Evolutionary conservation across 2,888 invertebrate species (phyloP), one percentile per base, ranked within the genome.

Genomic region (Acleris laterana): DNA sequence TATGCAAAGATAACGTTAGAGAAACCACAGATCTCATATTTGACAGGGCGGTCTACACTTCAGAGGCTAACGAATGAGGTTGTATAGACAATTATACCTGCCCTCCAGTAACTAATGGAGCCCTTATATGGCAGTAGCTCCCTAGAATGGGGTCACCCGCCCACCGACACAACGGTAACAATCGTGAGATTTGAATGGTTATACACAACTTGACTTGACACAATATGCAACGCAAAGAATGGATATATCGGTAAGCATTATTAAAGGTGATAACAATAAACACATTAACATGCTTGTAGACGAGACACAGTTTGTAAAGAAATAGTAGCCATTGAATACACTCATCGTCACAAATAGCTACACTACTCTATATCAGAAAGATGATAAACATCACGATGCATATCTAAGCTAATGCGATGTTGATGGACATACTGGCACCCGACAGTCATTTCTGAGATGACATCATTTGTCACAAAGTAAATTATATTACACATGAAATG

Each of bases 81-180:
- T 77, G 76, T 74, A 80, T 70, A 76, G 80, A 77, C 77, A 78
- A 81, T 80, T 80, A 80, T 78, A 75, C 77, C 73, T 74, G 75
- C 71, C 72, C 74, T 76, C 76, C 71, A 77, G 79, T 78, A 78
- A 78, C 77, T 86, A 87, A 85, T 86, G 79, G 81, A 72, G 78
- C 80, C 85, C 87, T 82, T 87, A 82, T 84, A 84, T 78, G 85
- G 86, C 77, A 72, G 74, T 76, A 75, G 77, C 75, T 74, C 75
- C 77, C 74, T 70, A 74, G 75, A 86, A 84, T 79, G 74, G 73
- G 84, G 86, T 78, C 81, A 83, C 73, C 75, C 84, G 82, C 87
- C 85, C 80, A 87, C 85, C 69, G 69, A 68, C 63, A 64, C 77
- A 83, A 79, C 80, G 80, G 83, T 83, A 84, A 83, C 73, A 77